These are phyloP conservation scores for Mercenaria mercenaria DNA, from an alignment of 1,140 invertebrate genomes.

Conservation along the genomic window DNA sequence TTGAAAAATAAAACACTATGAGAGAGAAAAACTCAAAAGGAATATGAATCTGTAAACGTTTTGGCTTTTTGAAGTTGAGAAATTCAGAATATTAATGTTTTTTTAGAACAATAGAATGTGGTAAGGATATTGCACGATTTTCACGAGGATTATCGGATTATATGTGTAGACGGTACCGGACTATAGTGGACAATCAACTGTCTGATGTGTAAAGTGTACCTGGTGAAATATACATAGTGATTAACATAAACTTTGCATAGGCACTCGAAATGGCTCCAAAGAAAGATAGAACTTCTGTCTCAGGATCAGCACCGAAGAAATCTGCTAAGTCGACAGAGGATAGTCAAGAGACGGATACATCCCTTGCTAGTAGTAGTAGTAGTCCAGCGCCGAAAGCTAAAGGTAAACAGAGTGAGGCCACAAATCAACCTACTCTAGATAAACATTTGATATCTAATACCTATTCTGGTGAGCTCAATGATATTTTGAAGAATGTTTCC, in stretches of 20 bases:
- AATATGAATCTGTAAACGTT: neutral
- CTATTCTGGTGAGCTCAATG: neutral
- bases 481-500: neutral
- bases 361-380: neutral
- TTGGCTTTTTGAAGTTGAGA: neutral
- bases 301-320: neutral
- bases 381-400: neutral
- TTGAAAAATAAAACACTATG: neutral
- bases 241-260: neutral
- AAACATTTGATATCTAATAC: neutral
- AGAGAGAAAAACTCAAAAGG: neutral
- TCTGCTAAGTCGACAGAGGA: neutral
- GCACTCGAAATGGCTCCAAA: neutral
- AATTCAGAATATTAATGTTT: neutral
- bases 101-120: neutral
- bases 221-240: neutral
- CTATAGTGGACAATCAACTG: neutral
- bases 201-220: neutral
- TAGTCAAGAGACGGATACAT: neutral
- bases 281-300: neutral
- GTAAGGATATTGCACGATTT: neutral
- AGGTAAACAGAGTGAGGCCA: neutral
- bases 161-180: neutral
- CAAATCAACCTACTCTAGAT: neutral
- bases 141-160: neutral